Base-by-base conservation (phyloP, 2,888 invertebrate genomes). In the Lepidocyrtoides sp. region DNA sequence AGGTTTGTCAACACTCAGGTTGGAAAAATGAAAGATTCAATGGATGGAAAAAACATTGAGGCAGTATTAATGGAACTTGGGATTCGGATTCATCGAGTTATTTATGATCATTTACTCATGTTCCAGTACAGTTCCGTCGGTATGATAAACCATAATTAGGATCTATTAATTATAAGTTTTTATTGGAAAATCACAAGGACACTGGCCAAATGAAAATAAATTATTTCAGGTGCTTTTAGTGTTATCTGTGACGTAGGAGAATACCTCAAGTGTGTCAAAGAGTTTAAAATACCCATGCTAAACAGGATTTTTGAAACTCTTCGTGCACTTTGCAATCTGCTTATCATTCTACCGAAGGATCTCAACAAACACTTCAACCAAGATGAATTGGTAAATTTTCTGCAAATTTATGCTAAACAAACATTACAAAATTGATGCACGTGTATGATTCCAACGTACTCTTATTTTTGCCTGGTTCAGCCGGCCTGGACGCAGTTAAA, bases 211-310 rank as follows among this genome's bases (percentile, higher is more conserved):
- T 57, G 3, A 44, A n/a, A 17, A 12, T 20, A 23, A 75, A 54
- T 69, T 41, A 51, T 81, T 29, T 54, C 69, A 97, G 98, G 99
- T 86, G 99, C 99, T 0, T 98, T 99, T 98, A 97, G 98, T 95
- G 98, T 98, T 1, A 98, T 99, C 94, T 99, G 99, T 95, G 99
- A 99, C 96, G 98, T 99, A 94, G 99, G 99, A 95, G 99, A 99
- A 95, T 99, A 99, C 95, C 96, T 99, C 23, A 98, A 98, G 94
- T 98, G 98, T 95, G 97, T 97, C n/a, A 97, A 98, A 95, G 97
- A 97, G 75, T 96, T 97, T 88, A 96, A 97, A 85, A 97, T 98
- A 8, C 96, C 97, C 1, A 95, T 98, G 81, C 97, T 99, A 54
- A 97, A 97, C 66, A 97, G 97, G 90, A 96, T 99, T n/a, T 99